Base-by-base conservation (phyloP, 2,888 invertebrate species). In the Dione vanillae region DNA sequence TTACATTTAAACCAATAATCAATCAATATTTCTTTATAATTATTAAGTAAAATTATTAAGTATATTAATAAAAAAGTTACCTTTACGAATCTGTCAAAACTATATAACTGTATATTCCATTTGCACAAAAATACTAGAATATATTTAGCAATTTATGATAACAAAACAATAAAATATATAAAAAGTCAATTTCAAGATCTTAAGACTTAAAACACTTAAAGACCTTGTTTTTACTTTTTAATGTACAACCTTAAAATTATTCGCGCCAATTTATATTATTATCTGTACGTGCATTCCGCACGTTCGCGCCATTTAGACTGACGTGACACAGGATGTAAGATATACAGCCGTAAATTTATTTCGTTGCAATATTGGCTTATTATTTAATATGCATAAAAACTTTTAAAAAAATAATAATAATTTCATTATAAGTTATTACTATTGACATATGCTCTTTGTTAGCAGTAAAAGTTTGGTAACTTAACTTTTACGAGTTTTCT, bases 241-340 rank as follows among this genome's bases (percentile, higher is more conserved):
- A 64, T 19, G 20, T 2, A 64, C 49, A 64, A 67, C 67, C 59
- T 62, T 58, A 56, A 61, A 64, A 49, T 67, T 62, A 67, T 54
- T 62, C 54, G 61, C 59, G 64, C 51, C 43, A 49, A 62, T 56
- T 73, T 68, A 61, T 20, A 19, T 45, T 40, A 59, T 35, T 56
- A 51, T 47, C 35, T 47, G 47, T 43, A 71, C 73, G 73, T 71
- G 68, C 62, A 51, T 12, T 51, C 68, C 14, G 14, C 27, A 37
- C 49, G 49, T 66, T 68, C 35, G 62, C 71, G 61, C 68, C 49
- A 68, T 62, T 68, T 27, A 27, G 43, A 73, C 73, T 73, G 65
- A 47, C 43, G 16, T 56, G 67, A 45, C 56, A 64, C 12, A 19
- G 49, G 56, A 43, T 45, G 35, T 61, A n/a, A 11, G 62, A 43